Percentiles rank a stretch among this genome's conserved stretches.
Conservation (phyloP, 2,113 vertebrate species). For the Thermophis baileyi region DNA sequence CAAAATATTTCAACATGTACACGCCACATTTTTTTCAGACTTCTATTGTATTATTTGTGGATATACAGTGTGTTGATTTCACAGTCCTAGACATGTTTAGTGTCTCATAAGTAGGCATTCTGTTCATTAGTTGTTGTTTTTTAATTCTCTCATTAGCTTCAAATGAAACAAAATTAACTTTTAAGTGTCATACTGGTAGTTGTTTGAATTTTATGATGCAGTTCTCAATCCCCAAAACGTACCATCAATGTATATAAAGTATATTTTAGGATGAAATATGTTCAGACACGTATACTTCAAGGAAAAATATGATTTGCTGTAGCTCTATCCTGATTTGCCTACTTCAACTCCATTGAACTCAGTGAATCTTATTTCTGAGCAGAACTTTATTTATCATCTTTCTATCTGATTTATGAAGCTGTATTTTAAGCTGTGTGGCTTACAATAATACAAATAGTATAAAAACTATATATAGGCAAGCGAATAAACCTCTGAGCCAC, state of each 20-base stretch:
- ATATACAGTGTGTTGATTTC: conserved; percentile 18
- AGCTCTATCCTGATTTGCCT: neutral
- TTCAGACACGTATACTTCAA: neutral
- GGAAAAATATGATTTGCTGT: neutral
- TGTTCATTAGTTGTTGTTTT: neutral
- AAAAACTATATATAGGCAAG: no score
- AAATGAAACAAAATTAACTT: no score
- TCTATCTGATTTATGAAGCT: neutral
- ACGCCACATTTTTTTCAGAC: neutral
- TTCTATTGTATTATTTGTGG: neutral
- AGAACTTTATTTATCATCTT: neutral
- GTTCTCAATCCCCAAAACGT: neutral
- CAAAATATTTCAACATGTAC: conserved; percentile 47
- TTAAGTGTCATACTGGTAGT: neutral
- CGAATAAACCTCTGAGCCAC: no score
- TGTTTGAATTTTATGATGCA: neutral
- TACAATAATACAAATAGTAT: neutral
- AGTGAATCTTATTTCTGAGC: neutral
- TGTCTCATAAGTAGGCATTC: neutral
- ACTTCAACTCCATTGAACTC: neutral
- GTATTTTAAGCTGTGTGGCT: neutral
- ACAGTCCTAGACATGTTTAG: neutral
- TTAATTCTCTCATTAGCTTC: neutral
- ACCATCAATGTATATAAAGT: neutral
- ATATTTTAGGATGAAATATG: neutral